A percentile compares a stretch with the other conserved stretches of the same genome.
Conservation (phyloP, 92 coral and sea anemone genomes). For the Epizoanthus rinbou region DNA sequence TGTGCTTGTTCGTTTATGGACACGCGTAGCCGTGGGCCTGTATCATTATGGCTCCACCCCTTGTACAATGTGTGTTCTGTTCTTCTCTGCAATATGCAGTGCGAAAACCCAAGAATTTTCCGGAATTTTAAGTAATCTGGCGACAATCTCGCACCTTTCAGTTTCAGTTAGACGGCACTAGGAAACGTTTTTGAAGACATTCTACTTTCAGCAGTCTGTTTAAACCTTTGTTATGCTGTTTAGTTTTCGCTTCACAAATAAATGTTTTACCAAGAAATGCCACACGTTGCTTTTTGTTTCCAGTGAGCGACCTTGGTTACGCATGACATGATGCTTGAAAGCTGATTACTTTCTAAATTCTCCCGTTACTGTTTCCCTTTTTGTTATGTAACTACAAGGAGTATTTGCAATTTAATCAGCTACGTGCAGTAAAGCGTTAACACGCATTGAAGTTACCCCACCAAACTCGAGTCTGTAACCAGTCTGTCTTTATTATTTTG, state of each 20-base stretch:
- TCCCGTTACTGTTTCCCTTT: not conserved
- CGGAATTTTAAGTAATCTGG: not conserved
- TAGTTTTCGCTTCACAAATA: constrained; percentile 25
- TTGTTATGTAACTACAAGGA: not conserved
- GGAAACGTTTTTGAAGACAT: not conserved
- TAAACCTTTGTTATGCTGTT: constrained; percentile 7
- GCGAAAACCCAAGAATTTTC: too few relatives aligned
- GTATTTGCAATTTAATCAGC: constrained; percentile 15
- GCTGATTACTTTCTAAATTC: constrained; percentile 16
- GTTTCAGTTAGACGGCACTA: too few relatives aligned
- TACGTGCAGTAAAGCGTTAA: constrained; percentile 17
- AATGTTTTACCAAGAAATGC: constrained; percentile 20
- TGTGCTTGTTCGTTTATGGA: too few relatives aligned
- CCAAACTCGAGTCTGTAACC: constrained; percentile 21
- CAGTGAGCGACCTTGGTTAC: not conserved
- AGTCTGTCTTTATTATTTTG: constrained; percentile 4
- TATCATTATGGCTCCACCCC: too few relatives aligned
- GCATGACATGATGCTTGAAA: constrained; percentile 8
- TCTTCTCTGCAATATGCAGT: too few relatives aligned
- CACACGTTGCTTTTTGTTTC: constrained; percentile 40
- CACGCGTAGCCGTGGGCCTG: too few relatives aligned
- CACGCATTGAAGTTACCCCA: constrained; percentile 16
- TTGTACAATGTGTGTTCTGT: too few relatives aligned
- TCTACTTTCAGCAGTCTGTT: not conserved
- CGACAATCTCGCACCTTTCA: not conserved